Evolutionary conservation across 2,888 invertebrate species (phyloP).

Genomic region (Bombylius major): DNA sequence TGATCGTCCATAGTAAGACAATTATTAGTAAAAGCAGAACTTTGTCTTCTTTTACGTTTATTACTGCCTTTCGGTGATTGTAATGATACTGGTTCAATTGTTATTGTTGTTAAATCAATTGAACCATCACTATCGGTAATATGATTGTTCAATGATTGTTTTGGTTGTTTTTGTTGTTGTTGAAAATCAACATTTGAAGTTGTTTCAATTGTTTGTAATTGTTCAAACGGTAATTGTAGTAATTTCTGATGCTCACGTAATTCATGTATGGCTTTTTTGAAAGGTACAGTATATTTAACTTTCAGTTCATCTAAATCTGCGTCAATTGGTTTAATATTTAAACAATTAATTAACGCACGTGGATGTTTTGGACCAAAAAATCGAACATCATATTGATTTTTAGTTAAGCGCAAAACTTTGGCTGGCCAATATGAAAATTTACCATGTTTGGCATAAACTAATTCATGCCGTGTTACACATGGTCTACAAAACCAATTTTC

Average conservation of each 20-base stretch:
- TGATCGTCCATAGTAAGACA: too few species aligned
- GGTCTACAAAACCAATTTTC: constrained; percentile 60
- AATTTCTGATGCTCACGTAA: constrained; percentile 51
- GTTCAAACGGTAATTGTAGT: constrained; percentile 33
- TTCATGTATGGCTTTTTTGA: constrained; percentile 58
- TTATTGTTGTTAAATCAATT: not conserved
- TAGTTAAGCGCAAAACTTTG: constrained; percentile 53
- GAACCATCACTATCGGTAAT: too few species aligned
- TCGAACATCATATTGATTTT: constrained; percentile 54
- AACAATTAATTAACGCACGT: constrained; percentile 52
- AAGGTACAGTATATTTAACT: constrained; percentile 32
- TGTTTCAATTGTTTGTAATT: constrained; percentile 17
- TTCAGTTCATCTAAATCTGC: constrained; percentile 42
- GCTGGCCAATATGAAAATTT: constrained; percentile 76
- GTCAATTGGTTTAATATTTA: constrained; percentile 56
- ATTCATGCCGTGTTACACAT: constrained; percentile 57
- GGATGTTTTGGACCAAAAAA: constrained; percentile 69
- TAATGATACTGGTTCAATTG: not conserved
- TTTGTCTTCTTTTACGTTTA: not conserved
- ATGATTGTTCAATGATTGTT: too few species aligned
- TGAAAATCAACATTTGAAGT: too few species aligned
- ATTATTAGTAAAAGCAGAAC: not conserved
- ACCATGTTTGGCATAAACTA: constrained; percentile 70
- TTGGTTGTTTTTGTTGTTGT: not conserved
- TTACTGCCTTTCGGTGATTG: not conserved